Evolutionary conservation across 2,113 vertebrate genomes (phyloP), one percentile per base, ranked within the genome.

Genomic region (Xyrauchen texanus): DNA sequence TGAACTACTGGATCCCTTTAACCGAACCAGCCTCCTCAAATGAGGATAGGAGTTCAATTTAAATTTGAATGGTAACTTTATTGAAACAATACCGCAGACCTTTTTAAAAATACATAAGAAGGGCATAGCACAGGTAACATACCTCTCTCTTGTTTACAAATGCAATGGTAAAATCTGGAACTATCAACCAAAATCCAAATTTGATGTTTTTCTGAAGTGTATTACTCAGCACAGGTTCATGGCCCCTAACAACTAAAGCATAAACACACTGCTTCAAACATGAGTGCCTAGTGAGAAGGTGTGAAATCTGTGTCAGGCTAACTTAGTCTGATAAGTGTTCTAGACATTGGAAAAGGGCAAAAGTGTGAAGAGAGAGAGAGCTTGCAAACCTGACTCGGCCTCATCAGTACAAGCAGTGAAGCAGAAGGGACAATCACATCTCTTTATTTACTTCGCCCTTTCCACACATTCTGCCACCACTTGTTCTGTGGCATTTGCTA

Each of bases 361-460:
- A 55, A 46, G 21, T 69, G 57, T 11, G n/a, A 66, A 58, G 60
- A 34, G 21, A 34, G 21, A 34, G 21, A 34, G 21, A 34, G 21
- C 71, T 64, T 15, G 44, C 60, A 78, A 78, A 77, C 65, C 61
- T 15, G 62, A 76, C 49, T 65, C 65, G 74, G 51, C 67, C 84
- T 87, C 82, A 82, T 93, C 90, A 90, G 84, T 84, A 70, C 81
- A 88, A 66, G 79, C 89, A 90, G 79, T 88, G 86, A 87, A 87
- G 88, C 87, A 87, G 86, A 90, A 92, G 88, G 90, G 90, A 91
- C 91, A 88, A 88, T 86, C 85, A 70, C 84, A 84, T 79, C 77
- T 89, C 87, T 88, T 88, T 91, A 92, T 92, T 92, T 92, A 91
- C 90, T 80, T 81, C 64, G 86, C 84, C 85, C 78, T 86, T 86